Conservation (phyloP, 1,140 invertebrate genomes). For the Aphelenchoides besseyi region DNA sequence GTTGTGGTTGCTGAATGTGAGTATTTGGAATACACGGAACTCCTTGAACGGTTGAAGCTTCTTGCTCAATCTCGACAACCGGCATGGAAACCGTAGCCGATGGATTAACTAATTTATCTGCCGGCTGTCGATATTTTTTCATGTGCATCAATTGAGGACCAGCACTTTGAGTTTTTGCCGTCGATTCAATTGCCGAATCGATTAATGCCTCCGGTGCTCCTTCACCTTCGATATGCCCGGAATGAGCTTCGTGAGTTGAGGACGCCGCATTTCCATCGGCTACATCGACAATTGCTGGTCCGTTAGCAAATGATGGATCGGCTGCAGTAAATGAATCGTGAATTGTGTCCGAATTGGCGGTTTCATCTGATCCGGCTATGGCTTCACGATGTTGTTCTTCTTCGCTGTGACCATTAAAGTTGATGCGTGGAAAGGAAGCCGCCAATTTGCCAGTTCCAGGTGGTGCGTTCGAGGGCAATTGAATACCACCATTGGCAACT, state of each 20-base stretch:
- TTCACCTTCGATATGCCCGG: background rate
- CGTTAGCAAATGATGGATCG: background rate
- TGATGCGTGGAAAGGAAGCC: conserved; percentile 4
- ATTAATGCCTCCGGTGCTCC: background rate
- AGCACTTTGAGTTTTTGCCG: background rate
- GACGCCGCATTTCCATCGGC: background rate
- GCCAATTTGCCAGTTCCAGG: background rate
- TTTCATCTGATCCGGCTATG: background rate
- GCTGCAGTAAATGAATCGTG: background rate
- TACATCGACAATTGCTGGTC: background rate
- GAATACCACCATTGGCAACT: background rate
- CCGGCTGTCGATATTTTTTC: conserved; percentile 18
- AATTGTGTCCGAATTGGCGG: background rate
- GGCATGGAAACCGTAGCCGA: no score
- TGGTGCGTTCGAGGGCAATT: conserved; percentile 1
- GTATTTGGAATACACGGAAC: background rate
- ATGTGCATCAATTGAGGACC: conserved; percentile 6
- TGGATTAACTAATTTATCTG: background rate
- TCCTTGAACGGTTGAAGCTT: background rate
- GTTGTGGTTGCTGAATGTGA: background rate
- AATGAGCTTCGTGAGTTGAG: background rate
- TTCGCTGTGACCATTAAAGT: conserved; percentile 15
- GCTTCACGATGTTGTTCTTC: background rate
- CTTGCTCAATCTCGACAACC: background rate
- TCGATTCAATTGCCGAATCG: background rate